phyloP scores from a whole-genome alignment of 2,113 vertebrate genomes.

The Cisticola juncidis region DNA sequence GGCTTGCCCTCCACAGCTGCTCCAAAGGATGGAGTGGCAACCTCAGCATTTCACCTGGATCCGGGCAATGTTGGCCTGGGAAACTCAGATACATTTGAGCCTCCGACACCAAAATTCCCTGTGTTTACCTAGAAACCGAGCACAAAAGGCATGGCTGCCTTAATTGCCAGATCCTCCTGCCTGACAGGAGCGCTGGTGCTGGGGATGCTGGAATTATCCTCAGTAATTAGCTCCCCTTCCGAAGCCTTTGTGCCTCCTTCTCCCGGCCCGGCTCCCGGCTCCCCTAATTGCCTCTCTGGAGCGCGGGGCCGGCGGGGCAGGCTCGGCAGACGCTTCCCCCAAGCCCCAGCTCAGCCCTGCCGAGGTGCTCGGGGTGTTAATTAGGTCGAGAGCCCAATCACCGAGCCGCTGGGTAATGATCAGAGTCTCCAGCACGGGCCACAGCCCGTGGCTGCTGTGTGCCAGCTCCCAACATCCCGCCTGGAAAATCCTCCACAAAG shows the following conservation, averaged over 20 bases:
- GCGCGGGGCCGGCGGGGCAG: not conserved
- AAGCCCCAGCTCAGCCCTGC: not conserved
- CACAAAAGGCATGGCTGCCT: not conserved
- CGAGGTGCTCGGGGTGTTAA: not conserved
- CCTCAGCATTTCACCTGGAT: not conserved
- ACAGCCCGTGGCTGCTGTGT: not conserved
- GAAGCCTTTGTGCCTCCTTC: not conserved
- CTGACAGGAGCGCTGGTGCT: not conserved
- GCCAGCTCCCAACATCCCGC: not conserved
- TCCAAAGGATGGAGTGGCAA: not conserved
- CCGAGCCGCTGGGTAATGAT: not conserved
- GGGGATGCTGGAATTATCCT: not conserved
- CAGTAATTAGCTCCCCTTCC: not conserved
- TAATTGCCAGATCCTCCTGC: not conserved
- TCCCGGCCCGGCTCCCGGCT: not conserved
- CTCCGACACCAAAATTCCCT: accelerated
- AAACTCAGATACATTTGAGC: not conserved
- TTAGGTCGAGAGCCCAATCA: not conserved
- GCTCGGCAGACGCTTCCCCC: not conserved
- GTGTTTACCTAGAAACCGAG: not conserved
- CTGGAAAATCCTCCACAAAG: not conserved
- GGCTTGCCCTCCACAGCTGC: accelerated
- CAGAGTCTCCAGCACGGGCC: not conserved
- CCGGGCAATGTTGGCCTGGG: not conserved
- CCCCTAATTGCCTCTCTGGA: not conserved